A percentile compares a stretch with the other conserved stretches of the same genome.
These are phyloP conservation scores for Pachyrhynchus sulphureomaculatus DNA, from an alignment of 1,140 invertebrate genomes.

Conservation along the genomic window DNA sequence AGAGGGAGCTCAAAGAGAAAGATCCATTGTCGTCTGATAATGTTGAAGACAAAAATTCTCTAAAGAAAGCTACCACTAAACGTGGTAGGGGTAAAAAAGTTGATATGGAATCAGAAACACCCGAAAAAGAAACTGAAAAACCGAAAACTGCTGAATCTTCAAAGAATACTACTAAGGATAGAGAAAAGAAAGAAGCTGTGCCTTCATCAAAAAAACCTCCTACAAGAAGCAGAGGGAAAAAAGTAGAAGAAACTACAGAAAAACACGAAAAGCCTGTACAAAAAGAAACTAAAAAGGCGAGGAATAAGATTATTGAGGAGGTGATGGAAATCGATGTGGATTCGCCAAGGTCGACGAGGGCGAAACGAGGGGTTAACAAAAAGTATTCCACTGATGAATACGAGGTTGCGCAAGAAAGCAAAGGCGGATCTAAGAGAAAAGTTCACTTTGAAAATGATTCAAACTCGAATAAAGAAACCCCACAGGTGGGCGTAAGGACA, in stretches of 20 bases:
- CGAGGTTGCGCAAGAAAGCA: neutral
- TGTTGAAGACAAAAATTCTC: too few species aligned
- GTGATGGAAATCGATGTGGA: neutral
- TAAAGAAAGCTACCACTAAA: too few species aligned
- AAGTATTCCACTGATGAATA: constrained; percentile 2
- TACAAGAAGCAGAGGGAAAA: neutral
- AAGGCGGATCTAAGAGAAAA: neutral
- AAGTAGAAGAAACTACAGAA: too few species aligned
- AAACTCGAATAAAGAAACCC: neutral
- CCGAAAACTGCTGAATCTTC: neutral
- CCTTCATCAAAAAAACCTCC: neutral
- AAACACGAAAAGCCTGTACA: neutral
- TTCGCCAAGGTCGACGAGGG: neutral
- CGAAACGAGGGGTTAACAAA: neutral
- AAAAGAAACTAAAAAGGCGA: neutral
- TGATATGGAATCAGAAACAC: neutral
- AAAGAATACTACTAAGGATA: neutral
- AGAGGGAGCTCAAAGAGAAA: too few species aligned
- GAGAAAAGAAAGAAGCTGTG: neutral
- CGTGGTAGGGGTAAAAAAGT: neutral
- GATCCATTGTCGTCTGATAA: too few species aligned
- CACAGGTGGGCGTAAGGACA: neutral
- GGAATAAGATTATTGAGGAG: neutral
- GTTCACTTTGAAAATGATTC: neutral
- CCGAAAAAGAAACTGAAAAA: neutral